These are phyloP conservation scores for Caenorhabditis briggsae DNA, from an alignment of 1,140 invertebrate species.

Conservation along the genomic window DNA sequence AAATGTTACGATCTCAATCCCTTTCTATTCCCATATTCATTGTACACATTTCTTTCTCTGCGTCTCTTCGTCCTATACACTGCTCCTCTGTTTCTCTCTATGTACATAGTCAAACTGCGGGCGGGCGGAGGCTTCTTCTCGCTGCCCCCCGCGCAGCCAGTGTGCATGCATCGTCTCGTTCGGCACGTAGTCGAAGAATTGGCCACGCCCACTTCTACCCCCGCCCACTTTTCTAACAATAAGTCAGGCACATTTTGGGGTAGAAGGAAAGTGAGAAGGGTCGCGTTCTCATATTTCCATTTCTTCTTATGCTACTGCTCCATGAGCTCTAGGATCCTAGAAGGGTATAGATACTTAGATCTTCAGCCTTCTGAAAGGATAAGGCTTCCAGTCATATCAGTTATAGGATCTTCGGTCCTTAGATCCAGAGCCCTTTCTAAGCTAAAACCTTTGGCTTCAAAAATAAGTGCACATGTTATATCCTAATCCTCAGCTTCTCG, in stretches of 20 bases:
- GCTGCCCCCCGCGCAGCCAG: neutral
- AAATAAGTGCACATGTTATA: neutral
- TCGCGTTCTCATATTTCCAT: neutral
- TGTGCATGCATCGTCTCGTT: constrained; percentile 51
- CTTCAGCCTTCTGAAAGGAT: too few species aligned
- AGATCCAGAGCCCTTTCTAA: too few species aligned
- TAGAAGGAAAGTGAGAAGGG: neutral
- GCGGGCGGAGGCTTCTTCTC: neutral
- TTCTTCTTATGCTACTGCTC: neutral
- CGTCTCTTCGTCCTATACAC: neutral
- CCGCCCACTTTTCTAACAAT: neutral
- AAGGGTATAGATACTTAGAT: too few species aligned
- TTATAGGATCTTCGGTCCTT: too few species aligned
- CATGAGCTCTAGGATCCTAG: neutral
- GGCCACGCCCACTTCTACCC: neutral
- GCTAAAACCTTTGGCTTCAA: neutral
- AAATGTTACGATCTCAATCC: neutral
- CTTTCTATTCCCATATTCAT: constrained; percentile 20
- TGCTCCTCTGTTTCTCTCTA: neutral
- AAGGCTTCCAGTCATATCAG: too few species aligned
- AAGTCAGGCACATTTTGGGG: neutral
- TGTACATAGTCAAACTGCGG: constrained; percentile 36
- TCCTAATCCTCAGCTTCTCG: neutral
- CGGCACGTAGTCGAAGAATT: constrained; percentile 18
- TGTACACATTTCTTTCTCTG: neutral